These are phyloP conservation scores for Corythoichthys intestinalis DNA, from an alignment of 2,113 vertebrate species.

Conservation along the genomic window DNA sequence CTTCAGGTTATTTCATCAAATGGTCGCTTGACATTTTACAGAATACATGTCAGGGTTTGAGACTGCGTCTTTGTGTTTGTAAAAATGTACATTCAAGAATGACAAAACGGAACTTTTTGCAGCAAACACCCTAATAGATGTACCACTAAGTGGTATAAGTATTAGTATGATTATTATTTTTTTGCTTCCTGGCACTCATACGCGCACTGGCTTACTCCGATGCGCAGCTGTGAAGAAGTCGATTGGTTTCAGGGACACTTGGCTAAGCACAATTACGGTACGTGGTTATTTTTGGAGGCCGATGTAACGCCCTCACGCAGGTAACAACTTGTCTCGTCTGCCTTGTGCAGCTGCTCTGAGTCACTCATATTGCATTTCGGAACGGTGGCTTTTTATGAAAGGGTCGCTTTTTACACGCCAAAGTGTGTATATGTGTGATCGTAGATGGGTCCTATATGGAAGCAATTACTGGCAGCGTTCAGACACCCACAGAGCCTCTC, in stretches of 20 bases:
- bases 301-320: not conserved
- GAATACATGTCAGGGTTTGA: too few relatives aligned
- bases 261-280: not conserved
- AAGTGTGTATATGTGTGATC: slow-evolving; percentile 44
- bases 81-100: too few relatives aligned
- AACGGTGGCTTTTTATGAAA: slow-evolving; percentile 17
- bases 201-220: not conserved
- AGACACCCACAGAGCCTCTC: slow-evolving; percentile 83
- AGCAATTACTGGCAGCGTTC: slow-evolving; percentile 90
- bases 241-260: not conserved
- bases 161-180: not conserved
- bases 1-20: too few relatives aligned
- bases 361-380: not conserved
- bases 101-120: too few relatives aligned
- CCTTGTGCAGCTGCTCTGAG: not conserved
- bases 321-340: slow-evolving; percentile 3
- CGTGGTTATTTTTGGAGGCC: not conserved
- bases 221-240: not conserved
- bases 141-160: not conserved
- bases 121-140: not conserved
- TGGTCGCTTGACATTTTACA: too few relatives aligned
- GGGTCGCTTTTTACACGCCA: slow-evolving; percentile 31
- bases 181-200: not conserved
- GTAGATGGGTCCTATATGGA: slow-evolving; percentile 82
- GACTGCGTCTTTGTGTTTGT: too few relatives aligned